Percentiles rank a stretch among this genome's conserved stretches.
These are phyloP conservation scores for Epistrophella euchroma DNA, from an alignment of 2,888 invertebrate species.

Conservation along the genomic window DNA sequence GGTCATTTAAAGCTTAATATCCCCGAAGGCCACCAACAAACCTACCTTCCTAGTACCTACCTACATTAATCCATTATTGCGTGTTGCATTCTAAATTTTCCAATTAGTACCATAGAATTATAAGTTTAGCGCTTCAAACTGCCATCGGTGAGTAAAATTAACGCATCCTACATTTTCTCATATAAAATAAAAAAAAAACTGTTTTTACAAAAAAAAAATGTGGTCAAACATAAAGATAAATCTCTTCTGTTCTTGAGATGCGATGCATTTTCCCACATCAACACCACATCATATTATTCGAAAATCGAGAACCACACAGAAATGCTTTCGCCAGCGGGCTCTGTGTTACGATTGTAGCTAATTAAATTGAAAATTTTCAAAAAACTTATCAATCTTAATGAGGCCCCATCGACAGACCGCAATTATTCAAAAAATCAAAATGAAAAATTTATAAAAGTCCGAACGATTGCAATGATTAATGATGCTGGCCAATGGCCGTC, in stretches of 20 bases:
- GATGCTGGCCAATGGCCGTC: conserved; percentile 51
- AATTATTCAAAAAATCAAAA: conserved; percentile 76
- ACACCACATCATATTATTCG: conserved; percentile 35
- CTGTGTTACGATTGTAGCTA: conserved; percentile 81
- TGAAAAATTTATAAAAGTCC: conserved; percentile 75
- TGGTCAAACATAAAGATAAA: neutral
- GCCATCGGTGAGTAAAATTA: conserved; percentile 41
- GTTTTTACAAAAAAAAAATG: conserved; percentile 3
- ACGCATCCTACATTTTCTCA: conserved; percentile 53
- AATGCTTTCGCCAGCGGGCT: conserved; percentile 79
- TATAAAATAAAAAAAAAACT: conserved; percentile 5
- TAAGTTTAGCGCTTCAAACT: conserved; percentile 64
- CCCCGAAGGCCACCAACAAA: conserved; percentile 45
- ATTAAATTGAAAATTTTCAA: conserved; percentile 83
- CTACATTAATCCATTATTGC: too few relatives aligned
- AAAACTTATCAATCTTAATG: conserved; percentile 82
- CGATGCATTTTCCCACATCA: conserved; percentile 66
- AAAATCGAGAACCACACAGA: conserved; percentile 66
- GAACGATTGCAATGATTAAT: conserved; percentile 74
- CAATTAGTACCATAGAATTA: conserved; percentile 74
- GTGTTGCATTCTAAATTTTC: conserved; percentile 51
- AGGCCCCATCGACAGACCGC: conserved; percentile 76
- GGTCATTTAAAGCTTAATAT: neutral
- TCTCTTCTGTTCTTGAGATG: conserved; percentile 30
- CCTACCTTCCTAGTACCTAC: too few relatives aligned